Conservation (phyloP, 2,113 vertebrate species). For the Anarrhichthys ocellatus region DNA sequence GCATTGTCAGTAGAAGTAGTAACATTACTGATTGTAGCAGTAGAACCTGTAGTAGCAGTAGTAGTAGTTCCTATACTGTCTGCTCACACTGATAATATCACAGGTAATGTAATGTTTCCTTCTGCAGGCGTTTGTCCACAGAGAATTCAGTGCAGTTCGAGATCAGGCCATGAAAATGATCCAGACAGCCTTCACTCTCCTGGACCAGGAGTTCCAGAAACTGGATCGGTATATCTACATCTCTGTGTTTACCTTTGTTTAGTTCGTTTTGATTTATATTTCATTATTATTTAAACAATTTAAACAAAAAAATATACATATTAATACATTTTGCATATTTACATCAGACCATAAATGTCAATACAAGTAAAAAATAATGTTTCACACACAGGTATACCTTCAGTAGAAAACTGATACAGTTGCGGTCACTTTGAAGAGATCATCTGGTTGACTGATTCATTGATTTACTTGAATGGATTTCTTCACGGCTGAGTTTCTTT, state of each 20-base stretch:
- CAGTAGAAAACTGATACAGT: background rate
- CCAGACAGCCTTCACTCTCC: constrained; percentile 78
- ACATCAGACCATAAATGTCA: background rate
- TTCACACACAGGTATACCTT: background rate
- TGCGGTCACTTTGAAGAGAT: background rate
- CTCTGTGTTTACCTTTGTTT: background rate
- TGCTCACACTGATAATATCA: background rate
- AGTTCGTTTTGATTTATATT: background rate
- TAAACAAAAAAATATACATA: no score
- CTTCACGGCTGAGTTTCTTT: background rate
- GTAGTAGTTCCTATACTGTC: background rate
- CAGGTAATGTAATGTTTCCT: background rate
- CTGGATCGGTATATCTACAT: constrained; percentile 74
- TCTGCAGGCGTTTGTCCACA: constrained; percentile 60
- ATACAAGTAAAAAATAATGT: background rate
- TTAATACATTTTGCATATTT: background rate
- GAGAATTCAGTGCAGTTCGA: constrained; percentile 74
- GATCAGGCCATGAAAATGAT: constrained; percentile 82
- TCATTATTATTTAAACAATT: no score
- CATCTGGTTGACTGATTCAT: background rate
- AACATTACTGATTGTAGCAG: background rate
- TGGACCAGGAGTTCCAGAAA: constrained; percentile 84
- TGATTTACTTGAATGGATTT: background rate
- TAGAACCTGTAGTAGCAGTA: background rate
- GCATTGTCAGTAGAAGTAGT: background rate